Percentiles rank a stretch among this genome's conserved stretches.
Evolutionary conservation across 2,113 vertebrate genomes (phyloP).

Genomic region (Climacteris rufus): DNA sequence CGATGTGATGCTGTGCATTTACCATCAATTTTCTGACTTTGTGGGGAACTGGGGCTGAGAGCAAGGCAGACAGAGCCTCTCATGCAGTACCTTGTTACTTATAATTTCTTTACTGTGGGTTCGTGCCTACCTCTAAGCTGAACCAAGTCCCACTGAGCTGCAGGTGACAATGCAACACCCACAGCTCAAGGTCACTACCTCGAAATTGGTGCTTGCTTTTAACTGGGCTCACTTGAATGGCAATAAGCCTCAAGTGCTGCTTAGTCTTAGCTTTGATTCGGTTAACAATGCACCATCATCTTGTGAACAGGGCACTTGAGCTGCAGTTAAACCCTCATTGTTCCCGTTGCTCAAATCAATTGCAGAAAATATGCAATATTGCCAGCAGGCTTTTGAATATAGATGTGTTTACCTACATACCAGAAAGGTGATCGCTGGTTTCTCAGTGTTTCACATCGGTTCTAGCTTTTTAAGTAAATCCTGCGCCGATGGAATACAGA

Average conservation of each 20-base stretch:
- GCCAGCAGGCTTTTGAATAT: neutral
- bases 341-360: neutral
- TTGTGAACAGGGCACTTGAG: neutral
- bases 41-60: constrained; percentile 14
- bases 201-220: neutral
- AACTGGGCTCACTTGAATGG: neutral
- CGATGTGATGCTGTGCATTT: neutral
- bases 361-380: neutral
- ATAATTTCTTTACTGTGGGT: constrained; percentile 25
- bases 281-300: neutral
- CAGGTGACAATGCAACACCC: neutral
- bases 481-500: neutral
- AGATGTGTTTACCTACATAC: neutral
- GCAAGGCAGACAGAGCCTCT: neutral
- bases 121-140: neutral
- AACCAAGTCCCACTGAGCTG: neutral
- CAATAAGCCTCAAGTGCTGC: neutral
- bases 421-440: neutral
- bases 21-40: constrained; percentile 64
- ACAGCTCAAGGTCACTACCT: neutral
- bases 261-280: neutral
- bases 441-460: neutral
- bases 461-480: neutral
- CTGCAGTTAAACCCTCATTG: neutral
- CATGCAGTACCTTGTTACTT: constrained; percentile 1